Conservation (phyloP, 2,888 invertebrate species). For the Clostera curtula region DNA sequence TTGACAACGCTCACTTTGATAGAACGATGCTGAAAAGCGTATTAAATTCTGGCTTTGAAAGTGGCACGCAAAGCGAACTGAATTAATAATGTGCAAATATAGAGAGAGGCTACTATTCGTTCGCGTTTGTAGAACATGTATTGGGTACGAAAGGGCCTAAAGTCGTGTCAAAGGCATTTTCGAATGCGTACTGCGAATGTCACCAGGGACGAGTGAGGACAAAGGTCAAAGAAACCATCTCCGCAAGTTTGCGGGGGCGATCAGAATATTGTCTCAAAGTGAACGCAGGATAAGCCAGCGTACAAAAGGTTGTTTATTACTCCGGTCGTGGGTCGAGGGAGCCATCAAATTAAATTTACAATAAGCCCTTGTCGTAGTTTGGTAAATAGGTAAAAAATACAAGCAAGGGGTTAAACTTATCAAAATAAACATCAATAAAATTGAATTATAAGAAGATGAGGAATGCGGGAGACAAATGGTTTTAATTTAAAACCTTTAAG, state of each 20-base stretch:
- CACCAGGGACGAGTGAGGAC: slow-evolving; percentile 40
- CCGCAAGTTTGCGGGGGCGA: slow-evolving; percentile 48
- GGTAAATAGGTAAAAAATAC: slow-evolving; percentile 13
- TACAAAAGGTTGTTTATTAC: slow-evolving; percentile 36
- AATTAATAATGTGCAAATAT: slow-evolving; percentile 51
- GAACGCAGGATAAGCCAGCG: slow-evolving; percentile 50
- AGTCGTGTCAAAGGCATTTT: slow-evolving; percentile 46
- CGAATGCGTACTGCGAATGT: slow-evolving; percentile 40
- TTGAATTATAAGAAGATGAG: slow-evolving; percentile 30
- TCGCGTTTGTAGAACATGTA: slow-evolving; percentile 15
- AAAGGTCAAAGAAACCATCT: slow-evolving; percentile 63
- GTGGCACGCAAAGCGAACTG: slow-evolving; percentile 42
- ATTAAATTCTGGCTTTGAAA: slow-evolving; percentile 59
- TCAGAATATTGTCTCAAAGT: slow-evolving; percentile 49
- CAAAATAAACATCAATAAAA: slow-evolving; percentile 24
- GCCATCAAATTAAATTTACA: slow-evolving; percentile 19
- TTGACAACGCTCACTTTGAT: slow-evolving; percentile 68
- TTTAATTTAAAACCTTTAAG: slow-evolving; percentile 38
- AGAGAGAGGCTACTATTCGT: slow-evolving; percentile 29
- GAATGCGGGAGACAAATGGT: slow-evolving; percentile 59
- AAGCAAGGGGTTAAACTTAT: slow-evolving; percentile 12
- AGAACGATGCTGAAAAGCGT: slow-evolving; percentile 48
- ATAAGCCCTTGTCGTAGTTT: slow-evolving; percentile 17
- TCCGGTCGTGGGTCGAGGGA: slow-evolving; percentile 21
- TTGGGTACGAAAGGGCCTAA: slow-evolving; percentile 25